Percentiles rank a stretch among this genome's conserved stretches.
phyloP scores from a whole-genome alignment of 2,888 invertebrate genomes.

The Abrostola tripartita region DNA sequence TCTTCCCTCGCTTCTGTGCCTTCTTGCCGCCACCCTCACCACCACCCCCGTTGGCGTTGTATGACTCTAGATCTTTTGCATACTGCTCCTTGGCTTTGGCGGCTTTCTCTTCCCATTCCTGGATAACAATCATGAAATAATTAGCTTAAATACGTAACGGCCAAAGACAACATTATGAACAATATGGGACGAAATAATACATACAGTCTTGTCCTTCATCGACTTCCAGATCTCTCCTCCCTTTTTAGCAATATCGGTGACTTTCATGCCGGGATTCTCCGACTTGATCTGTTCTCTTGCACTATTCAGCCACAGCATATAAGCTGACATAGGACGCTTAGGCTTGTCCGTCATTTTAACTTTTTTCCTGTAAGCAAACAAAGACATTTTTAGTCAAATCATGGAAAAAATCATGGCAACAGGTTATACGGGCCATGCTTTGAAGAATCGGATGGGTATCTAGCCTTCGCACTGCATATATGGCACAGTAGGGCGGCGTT shows the following conservation, averaged over 20 bases:
- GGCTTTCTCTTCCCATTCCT: constrained; percentile 98
- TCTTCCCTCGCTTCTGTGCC: constrained; percentile 89
- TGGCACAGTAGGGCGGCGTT: constrained; percentile 80
- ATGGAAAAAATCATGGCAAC: constrained; percentile 63
- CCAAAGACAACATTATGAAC: constrained; percentile 19
- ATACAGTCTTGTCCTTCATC: constrained; percentile 95
- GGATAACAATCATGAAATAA: constrained; percentile 39
- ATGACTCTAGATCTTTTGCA: constrained; percentile 95
- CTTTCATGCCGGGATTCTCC: constrained; percentile 96
- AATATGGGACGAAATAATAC: constrained; percentile 62
- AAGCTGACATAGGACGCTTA: constrained; percentile 97
- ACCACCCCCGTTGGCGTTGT: constrained; percentile 93
- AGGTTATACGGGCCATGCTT: constrained; percentile 73
- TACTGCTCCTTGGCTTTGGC: constrained; percentile 96
- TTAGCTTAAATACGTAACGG: constrained; percentile 16
- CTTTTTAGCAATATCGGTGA: constrained; percentile 98
- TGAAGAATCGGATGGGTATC: constrained; percentile 57
- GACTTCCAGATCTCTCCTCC: constrained; percentile 98
- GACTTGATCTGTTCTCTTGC: constrained; percentile 95
- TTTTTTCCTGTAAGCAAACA: constrained; percentile 83
- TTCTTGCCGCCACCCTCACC: constrained; percentile 87
- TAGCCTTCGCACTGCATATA: constrained; percentile 69
- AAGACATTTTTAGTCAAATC: constrained; percentile 56
- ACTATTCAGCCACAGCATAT: constrained; percentile 98
- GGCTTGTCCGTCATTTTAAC: constrained; percentile 96